These are phyloP conservation scores for Myiozetetes cayanensis DNA, from an alignment of 2,113 vertebrate species.

Conservation along the genomic window DNA sequence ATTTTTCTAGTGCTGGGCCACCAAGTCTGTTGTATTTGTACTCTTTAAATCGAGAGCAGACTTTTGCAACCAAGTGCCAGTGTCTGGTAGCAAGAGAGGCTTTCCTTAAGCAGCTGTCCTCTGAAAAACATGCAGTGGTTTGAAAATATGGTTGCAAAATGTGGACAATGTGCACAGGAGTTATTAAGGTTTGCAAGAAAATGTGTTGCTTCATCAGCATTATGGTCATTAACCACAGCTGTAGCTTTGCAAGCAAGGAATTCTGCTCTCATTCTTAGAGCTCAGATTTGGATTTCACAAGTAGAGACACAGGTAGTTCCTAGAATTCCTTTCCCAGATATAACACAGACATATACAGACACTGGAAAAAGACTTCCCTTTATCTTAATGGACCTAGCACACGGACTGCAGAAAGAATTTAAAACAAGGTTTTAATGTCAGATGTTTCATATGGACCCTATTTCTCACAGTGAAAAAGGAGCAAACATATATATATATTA, in stretches of 20 bases:
- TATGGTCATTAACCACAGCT: slow-evolving; percentile 34
- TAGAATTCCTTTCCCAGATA: slow-evolving; percentile 8
- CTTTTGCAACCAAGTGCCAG: slow-evolving; percentile 13
- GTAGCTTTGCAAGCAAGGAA: slow-evolving; percentile 14
- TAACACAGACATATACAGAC: neutral
- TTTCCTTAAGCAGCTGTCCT: slow-evolving; percentile 38
- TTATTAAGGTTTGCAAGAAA: slow-evolving; percentile 48
- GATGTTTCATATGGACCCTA: neutral
- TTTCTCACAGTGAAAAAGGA: slow-evolving; percentile 34
- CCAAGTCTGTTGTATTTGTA: slow-evolving; percentile 23
- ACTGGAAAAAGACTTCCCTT: neutral
- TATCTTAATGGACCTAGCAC: neutral
- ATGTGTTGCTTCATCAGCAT: slow-evolving; percentile 35
- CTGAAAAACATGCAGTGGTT: slow-evolving; percentile 19
- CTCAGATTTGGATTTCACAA: neutral
- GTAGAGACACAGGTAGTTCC: slow-evolving; percentile 9
- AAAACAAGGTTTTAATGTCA: neutral
- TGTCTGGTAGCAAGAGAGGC: slow-evolving; percentile 45
- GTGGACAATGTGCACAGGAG: slow-evolving; percentile 24
- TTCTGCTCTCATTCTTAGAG: neutral
- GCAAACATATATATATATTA: neutral
- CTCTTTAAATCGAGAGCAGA: slow-evolving; percentile 30
- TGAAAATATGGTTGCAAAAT: slow-evolving; percentile 61
- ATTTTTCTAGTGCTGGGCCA: slow-evolving; percentile 14
- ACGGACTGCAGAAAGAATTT: slow-evolving; percentile 5